These are phyloP conservation scores for Lacanobia oleracea DNA, from an alignment of 2,888 invertebrate genomes.

Conservation along the genomic window DNA sequence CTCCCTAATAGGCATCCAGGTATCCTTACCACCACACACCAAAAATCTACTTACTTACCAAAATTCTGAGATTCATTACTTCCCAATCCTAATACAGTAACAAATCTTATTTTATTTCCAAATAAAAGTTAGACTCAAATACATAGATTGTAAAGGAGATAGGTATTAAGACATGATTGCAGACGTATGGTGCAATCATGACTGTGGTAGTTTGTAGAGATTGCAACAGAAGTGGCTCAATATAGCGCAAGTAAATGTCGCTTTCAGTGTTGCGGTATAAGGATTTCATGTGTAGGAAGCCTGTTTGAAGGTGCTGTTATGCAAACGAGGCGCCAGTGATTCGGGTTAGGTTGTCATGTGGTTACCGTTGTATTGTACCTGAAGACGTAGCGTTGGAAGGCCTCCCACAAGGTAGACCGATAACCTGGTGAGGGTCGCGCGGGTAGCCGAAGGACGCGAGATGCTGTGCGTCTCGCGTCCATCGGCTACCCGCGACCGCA, in stretches of 20 bases:
- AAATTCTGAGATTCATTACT: background rate
- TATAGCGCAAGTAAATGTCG: slow-evolving; percentile 39
- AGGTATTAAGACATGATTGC: slow-evolving; percentile 35
- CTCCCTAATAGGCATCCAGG: too few species aligned
- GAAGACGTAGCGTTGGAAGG: too few species aligned
- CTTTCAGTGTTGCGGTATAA: slow-evolving; percentile 47
- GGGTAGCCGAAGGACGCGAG: too few species aligned
- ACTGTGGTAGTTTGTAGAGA: background rate
- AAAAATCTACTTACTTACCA: too few species aligned
- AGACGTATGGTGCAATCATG: slow-evolving; percentile 35
- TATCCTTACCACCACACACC: background rate
- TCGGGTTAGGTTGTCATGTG: background rate
- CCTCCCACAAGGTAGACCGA: too few species aligned
- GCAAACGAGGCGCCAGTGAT: slow-evolving; percentile 22
- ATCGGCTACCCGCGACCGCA: too few species aligned
- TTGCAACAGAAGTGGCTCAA: slow-evolving; percentile 43
- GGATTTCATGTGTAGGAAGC: slow-evolving; percentile 53
- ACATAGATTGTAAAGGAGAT: slow-evolving; percentile 24
- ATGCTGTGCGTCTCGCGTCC: too few species aligned
- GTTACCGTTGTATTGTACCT: too few species aligned
- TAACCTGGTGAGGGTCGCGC: too few species aligned
- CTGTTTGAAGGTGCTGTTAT: slow-evolving; percentile 40
- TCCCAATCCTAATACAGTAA: background rate
- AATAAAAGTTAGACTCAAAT: background rate
- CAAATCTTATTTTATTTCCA: background rate